Evolutionary conservation across 2,888 invertebrate genomes (phyloP).

Genomic region (Acanthosepion pharaonis): DNA sequence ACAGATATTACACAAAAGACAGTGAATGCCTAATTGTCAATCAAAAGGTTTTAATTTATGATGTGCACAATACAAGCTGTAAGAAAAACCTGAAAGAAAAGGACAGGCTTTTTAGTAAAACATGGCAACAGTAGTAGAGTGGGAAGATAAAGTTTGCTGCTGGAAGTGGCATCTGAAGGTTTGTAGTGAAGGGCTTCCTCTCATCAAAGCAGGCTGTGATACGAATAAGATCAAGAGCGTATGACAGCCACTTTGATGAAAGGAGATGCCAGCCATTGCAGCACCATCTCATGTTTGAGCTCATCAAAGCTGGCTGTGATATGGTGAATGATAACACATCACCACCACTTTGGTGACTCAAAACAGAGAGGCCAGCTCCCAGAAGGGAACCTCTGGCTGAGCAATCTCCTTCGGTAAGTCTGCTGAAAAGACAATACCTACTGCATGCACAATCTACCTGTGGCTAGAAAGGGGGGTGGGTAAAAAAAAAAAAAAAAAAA

Average conservation of each 20-base stretch:
- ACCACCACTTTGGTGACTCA: conserved; percentile 85
- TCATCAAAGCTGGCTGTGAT: conserved; percentile 97
- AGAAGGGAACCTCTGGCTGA: conserved; percentile 24
- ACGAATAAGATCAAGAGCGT: conserved; percentile 60
- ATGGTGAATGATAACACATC: conserved; percentile 84
- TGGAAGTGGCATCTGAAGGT: conserved; percentile 38
- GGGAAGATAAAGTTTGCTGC: background rate
- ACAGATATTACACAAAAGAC: too few relatives aligned
- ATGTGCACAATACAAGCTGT: too few relatives aligned
- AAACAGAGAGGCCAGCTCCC: conserved; percentile 44
- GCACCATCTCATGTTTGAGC: conserved; percentile 56
- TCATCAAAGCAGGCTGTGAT: conserved; percentile 96
- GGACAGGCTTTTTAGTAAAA: background rate
- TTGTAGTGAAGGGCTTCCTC: conserved; percentile 66
- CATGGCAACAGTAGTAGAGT: background rate
- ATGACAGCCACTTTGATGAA: conserved; percentile 70
- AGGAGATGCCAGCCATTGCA: conserved; percentile 51
- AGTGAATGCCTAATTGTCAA: too few relatives aligned
- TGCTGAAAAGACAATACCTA: background rate
- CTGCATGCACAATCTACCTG: background rate
- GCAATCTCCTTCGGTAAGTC: conserved; percentile 36
- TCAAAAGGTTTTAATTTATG: too few relatives aligned
- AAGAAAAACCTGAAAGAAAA: background rate
- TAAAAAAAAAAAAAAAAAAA: background rate
- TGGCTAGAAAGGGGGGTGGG: background rate